A percentile compares a stretch with the other conserved stretches of the same genome.
Conservation (phyloP, 2,888 invertebrate species). For the Coecobrya sp. region DNA sequence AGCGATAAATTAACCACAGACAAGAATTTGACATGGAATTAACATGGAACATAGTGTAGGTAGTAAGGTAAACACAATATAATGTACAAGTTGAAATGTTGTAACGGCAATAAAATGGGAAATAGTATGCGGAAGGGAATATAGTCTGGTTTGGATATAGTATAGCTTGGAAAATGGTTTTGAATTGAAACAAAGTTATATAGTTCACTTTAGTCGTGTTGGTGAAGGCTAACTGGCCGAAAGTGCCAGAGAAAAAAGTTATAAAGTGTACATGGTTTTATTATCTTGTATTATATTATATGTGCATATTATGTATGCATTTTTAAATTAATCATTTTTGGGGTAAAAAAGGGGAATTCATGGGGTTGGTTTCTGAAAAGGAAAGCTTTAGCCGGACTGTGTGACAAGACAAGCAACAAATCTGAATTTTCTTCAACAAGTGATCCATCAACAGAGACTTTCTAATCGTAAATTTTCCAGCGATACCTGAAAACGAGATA, state of each 20-base stretch:
- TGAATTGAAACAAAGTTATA: not conserved
- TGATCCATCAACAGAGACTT: no score
- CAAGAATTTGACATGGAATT: not conserved
- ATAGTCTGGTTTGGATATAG: no score
- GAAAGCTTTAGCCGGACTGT: no score
- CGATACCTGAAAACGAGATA: no score
- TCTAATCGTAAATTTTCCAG: no score
- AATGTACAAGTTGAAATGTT: no score
- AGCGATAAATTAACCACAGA: conserved; percentile 34
- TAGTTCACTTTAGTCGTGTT: not conserved
- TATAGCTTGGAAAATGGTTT: not conserved
- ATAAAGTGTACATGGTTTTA: not conserved
- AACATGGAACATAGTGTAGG: not conserved
- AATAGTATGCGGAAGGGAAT: not conserved
- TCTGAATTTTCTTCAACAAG: no score
- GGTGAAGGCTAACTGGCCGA: not conserved
- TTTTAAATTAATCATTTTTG: no score
- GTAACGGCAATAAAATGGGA: no score
- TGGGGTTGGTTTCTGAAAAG: no score
- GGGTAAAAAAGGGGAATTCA: no score
- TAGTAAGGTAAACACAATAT: not conserved
- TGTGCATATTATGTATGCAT: not conserved
- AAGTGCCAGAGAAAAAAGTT: not conserved
- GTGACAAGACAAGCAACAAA: no score
- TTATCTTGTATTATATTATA: not conserved